Base-by-base conservation (phyloP, 2,888 invertebrate genomes). In the Ornithoptera alexandrae region DNA sequence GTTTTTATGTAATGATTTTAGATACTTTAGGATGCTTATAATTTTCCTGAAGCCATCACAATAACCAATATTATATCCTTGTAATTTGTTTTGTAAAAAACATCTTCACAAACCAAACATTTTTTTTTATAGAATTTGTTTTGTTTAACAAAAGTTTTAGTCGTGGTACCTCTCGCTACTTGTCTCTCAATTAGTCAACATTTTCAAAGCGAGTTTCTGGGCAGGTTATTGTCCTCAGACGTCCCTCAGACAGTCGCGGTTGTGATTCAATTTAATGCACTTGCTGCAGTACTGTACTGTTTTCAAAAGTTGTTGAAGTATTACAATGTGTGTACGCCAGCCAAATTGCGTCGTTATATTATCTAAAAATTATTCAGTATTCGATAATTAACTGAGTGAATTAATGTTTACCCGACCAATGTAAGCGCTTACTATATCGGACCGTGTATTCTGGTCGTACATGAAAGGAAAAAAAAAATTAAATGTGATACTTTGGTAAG, bases 181-280 rank as follows among this genome's bases (percentile, higher is more conserved):
- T 67, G 67, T 67, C 42, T 67, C 60, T 70, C 70, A 70, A 70
- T 70, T 70, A 70, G 63, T 67, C 70, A 67, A 70, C 70, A 70
- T 64, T 70, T 70, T 65, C 70, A 63, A 63, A 70, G 67, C 63
- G 60, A 70, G 70, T 67, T 70, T 70, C 70, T 67, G 63, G 42
- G 53, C 65, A 63, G 67, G 72, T 69, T 71, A 72, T 68, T 71
- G 72, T 68, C 67, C 72, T 72, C 62, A 53, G 64, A 67, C 69
- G 70, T 70, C 68, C 68, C 70, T 71, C 68, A 73, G 71, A 71
- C 71, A 68, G 67, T 71, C 65, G 65, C 67, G 65, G 69, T 71
- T 65, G 60, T 61, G 63, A 66, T 73, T 65, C 71, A 70, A 73
- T 67, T 71, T 68, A 68, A 59, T 62, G 56, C 61, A 65, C 53